Percentiles rank a stretch among this genome's conserved stretches.
phyloP scores from a whole-genome alignment of 2,797 vertebrate genomes.

The Sebastes itinus region DNA sequence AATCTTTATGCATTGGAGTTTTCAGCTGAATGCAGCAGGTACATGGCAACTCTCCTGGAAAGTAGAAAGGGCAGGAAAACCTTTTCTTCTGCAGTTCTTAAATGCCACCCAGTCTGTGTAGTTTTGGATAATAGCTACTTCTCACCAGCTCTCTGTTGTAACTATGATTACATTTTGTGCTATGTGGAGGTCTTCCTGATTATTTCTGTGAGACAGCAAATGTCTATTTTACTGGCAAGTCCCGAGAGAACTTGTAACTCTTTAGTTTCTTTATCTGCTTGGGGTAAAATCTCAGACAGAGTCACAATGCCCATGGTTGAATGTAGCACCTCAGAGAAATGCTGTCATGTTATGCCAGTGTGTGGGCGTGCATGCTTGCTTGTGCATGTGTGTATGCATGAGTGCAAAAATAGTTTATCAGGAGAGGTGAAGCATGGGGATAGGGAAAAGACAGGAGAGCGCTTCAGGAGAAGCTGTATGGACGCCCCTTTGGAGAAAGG shows the following conservation, averaged over 20 bases:
- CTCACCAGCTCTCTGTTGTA: slow-evolving; percentile 7
- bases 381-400: not conserved
- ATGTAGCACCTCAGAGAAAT: not conserved
- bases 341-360: not conserved
- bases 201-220: slow-evolving; percentile 24
- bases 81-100: slow-evolving; percentile 29
- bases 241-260: slow-evolving; percentile 6
- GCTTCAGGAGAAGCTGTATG: not conserved
- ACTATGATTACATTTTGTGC: slow-evolving; percentile 23
- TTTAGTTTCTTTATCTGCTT: slow-evolving; percentile 1
- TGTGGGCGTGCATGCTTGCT: not conserved
- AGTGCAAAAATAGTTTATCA: not conserved
- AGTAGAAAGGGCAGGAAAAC: slow-evolving; percentile 31
- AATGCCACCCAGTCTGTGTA: slow-evolving; percentile 36
- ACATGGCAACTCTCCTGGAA: slow-evolving; percentile 17
- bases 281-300: not conserved
- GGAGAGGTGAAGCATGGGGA: not conserved
- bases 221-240: slow-evolving; percentile 4
- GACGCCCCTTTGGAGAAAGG: not conserved
- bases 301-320: not conserved
- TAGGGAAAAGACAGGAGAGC: not conserved
- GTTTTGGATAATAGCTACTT: slow-evolving; percentile 33
- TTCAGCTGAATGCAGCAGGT: slow-evolving; percentile 2
- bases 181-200: slow-evolving; percentile 10
- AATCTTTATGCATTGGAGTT: not conserved